Evolutionary conservation across 2,113 vertebrate genomes (phyloP).

Genomic region (Laticauda laticaudata): DNA sequence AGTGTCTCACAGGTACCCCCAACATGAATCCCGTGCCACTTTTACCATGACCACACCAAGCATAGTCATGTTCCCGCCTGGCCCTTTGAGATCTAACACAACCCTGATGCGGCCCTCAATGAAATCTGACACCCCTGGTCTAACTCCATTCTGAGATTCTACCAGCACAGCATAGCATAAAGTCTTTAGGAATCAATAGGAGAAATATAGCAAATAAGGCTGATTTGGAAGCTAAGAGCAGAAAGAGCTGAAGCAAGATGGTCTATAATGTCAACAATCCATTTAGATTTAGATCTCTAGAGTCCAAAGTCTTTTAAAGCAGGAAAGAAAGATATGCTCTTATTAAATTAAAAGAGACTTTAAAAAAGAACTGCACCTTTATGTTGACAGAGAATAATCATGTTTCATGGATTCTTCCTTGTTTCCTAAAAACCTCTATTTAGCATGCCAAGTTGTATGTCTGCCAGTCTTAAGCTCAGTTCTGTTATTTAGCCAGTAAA

Average conservation of each 20-base stretch:
- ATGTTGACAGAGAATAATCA: background rate
- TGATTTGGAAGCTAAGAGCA: background rate
- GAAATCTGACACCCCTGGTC: background rate
- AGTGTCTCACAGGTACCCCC: background rate
- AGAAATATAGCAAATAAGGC: background rate
- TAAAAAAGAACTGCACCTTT: background rate
- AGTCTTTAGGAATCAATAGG: background rate
- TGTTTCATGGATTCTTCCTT: background rate
- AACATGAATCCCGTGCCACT: no score
- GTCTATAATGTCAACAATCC: background rate
- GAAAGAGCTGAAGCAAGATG: background rate
- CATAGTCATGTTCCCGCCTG: no score
- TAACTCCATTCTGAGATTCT: background rate
- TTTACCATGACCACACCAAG: no score
- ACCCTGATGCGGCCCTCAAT: no score
- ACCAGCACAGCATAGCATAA: background rate
- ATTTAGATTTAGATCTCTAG: background rate
- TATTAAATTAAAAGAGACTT: background rate
- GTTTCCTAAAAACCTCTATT: background rate
- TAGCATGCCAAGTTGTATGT: background rate
- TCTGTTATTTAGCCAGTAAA: background rate
- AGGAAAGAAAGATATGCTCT: background rate
- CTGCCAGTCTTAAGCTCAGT: background rate
- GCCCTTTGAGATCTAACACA: no score
- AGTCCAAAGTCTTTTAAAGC: background rate